Conservation (phyloP, 2,888 invertebrate genomes). For the Pristionchus arcanus region DNA sequence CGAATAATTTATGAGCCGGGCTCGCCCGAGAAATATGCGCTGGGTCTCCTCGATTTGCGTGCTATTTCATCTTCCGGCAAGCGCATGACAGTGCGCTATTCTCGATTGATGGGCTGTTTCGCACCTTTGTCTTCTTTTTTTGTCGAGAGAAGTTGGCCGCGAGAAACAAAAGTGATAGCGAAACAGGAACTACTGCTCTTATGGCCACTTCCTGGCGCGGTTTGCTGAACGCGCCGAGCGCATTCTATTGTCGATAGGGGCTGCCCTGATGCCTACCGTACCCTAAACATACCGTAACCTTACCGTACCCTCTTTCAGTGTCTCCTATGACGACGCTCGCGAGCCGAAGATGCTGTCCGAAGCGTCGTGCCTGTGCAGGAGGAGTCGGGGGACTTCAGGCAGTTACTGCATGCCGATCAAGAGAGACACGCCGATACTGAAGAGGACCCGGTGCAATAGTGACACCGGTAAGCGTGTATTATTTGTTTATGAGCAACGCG, state of each 20-base stretch:
- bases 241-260: neutral
- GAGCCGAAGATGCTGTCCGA: slow-evolving; percentile 76
- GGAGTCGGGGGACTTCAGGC: slow-evolving; percentile 71
- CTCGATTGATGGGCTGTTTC: neutral
- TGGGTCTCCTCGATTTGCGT: too few species aligned
- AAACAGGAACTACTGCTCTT: slow-evolving; percentile 24
- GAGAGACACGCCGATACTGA: slow-evolving; percentile 63
- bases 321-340: slow-evolving; percentile 74
- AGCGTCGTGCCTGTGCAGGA: slow-evolving; percentile 73
- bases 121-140: slow-evolving; percentile 21
- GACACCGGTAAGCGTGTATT: slow-evolving; percentile 18
- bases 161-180: slow-evolving; percentile 39
- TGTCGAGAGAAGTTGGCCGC: slow-evolving; percentile 31
- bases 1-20: neutral
- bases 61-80: neutral
- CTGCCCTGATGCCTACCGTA: neutral
- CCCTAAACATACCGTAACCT: neutral
- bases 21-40: neutral
- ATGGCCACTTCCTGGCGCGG: neutral
- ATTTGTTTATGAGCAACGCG: too few species aligned
- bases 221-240: neutral
- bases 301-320: slow-evolving; percentile 57
- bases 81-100: neutral
- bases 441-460: slow-evolving; percentile 29
- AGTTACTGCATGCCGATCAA: slow-evolving; percentile 72